phyloP scores from a whole-genome alignment of 1,140 invertebrate species.

The Popillia japonica region DNA sequence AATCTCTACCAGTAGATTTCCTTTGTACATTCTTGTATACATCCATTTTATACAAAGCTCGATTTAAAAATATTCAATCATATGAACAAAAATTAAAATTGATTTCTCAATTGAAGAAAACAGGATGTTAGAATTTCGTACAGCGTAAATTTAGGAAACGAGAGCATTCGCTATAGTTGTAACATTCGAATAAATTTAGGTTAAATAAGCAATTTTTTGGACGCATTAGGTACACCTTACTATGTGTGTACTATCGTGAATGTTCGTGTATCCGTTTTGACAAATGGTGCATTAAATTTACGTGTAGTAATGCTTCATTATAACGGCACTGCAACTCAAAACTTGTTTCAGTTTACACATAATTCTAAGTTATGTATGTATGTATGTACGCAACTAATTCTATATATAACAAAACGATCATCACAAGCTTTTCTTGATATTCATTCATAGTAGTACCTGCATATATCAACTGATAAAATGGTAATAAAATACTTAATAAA shows the following conservation, averaged over 20 bases:
- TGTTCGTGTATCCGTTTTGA: neutral
- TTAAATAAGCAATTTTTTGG: neutral
- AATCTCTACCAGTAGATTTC: too few species aligned
- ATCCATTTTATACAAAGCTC: too few species aligned
- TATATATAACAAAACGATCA: neutral
- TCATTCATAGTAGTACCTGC: neutral
- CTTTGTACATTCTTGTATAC: too few species aligned
- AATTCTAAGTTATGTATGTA: too few species aligned
- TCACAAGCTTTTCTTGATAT: neutral
- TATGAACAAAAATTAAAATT: too few species aligned
- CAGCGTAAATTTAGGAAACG: neutral
- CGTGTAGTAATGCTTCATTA: neutral
- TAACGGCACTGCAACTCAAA: too few species aligned
- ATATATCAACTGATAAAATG: neutral
- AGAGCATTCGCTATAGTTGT: neutral
- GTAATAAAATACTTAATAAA: neutral
- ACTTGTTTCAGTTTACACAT: too few species aligned
- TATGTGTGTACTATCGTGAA: neutral
- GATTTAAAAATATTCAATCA: too few species aligned
- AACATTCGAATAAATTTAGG: slow-evolving; percentile 8
- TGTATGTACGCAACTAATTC: neutral
- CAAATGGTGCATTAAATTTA: slow-evolving; percentile 15
- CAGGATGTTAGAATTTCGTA: neutral
- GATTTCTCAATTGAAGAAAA: neutral
- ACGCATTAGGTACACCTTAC: neutral